These are phyloP conservation scores for Epinotia brunnichana DNA, from an alignment of 2,888 invertebrate species.

Conservation along the genomic window DNA sequence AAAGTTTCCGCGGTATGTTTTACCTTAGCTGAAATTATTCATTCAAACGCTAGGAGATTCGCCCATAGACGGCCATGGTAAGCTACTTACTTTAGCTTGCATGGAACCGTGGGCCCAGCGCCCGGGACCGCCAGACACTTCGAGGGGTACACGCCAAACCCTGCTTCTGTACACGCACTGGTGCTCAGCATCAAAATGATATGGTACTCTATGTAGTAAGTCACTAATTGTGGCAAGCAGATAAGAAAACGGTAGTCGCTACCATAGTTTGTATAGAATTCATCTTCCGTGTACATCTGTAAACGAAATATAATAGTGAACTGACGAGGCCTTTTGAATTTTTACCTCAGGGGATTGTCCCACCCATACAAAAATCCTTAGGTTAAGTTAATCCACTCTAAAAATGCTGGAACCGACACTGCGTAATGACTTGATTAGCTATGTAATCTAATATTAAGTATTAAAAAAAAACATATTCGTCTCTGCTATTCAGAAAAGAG, in stretches of 20 bases:
- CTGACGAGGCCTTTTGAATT: background rate
- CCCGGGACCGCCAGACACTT: constrained; percentile 87
- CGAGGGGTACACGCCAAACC: constrained; percentile 93
- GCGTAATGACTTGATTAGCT: background rate
- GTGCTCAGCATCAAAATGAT: constrained; percentile 91
- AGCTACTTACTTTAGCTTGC: constrained; percentile 59
- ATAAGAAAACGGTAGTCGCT: constrained; percentile 89
- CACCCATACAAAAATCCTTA: too few species aligned
- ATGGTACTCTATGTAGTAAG: constrained; percentile 90
- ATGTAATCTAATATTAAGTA: background rate
- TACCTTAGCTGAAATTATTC: too few species aligned
- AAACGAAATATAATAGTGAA: constrained; percentile 51
- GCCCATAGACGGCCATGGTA: background rate
- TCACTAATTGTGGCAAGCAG: constrained; percentile 89
- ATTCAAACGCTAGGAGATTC: too few species aligned
- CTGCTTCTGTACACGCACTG: constrained; percentile 91
- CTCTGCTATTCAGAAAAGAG: too few species aligned
- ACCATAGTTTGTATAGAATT: constrained; percentile 85
- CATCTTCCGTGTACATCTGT: constrained; percentile 87
- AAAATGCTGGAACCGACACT: background rate
- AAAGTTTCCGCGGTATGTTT: too few species aligned
- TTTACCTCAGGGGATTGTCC: too few species aligned
- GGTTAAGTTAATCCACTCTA: background rate
- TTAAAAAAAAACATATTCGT: background rate
- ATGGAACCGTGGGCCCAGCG: constrained; percentile 88